Base-by-base conservation (phyloP, 1,140 invertebrate genomes). In the Drosophila ogumai region DNA sequence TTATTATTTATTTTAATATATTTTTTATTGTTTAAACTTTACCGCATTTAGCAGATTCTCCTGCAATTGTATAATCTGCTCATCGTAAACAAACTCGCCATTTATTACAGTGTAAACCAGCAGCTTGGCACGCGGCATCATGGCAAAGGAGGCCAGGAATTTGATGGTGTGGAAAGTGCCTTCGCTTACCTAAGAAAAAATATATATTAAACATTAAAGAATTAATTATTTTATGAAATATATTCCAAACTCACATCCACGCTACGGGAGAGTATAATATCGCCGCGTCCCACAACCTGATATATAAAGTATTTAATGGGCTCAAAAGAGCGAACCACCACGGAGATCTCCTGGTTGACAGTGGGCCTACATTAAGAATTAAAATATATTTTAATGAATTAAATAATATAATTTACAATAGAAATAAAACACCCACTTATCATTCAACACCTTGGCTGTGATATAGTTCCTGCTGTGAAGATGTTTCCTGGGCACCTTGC, bases 271-370 rank as follows among this genome's bases (percentile, higher is more conserved):
- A 95, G 91, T 2, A 98, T 93, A 28, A 99, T 96, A 91, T 98
- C 96, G 3, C 98, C 98, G 36, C 98, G 94, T 15, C 97, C 97
- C 61, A 99, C 94, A 41, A 99, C 94, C 87, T 98, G 94, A 87
- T 97, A 98, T 79, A 94, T 96, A 19, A 97, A 93, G 73, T 96
- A 95, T 66, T 95, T 95, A 92, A 99, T 93, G 2, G 95, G 95
- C 81, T 95, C 95, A 0, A 97, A 98, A 3, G 97, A 96, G 66
- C 96, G 96, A 0, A 99, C 95, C 71, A 96, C 94, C 25, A 98
- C 94, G 58, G 96, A 94, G n/a, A 98, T 94, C 68, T 98, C 96
- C 72, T 95, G 94, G 76, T 96, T 97, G 57, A 96, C 95, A 54
- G 93, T 93, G 1, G 96, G 95, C 40, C 94, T 92, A 3, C 15